A percentile compares a stretch with the other conserved stretches of the same genome.
phyloP scores from a whole-genome alignment of 1,140 invertebrate species.

The Phenacoccus solenopsis region DNA sequence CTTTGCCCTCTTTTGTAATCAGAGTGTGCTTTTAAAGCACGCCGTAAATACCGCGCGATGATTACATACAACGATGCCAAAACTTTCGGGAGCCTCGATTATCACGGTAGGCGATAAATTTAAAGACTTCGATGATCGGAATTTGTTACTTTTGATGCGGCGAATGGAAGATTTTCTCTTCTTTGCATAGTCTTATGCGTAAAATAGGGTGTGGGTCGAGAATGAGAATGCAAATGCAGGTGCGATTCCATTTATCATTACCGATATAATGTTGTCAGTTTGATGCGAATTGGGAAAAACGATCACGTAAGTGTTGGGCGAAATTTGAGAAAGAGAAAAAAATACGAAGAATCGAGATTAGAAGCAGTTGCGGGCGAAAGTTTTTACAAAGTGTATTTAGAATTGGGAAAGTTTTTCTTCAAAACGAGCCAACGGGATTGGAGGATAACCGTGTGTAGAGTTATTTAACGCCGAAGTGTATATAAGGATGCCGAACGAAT shows the following conservation, averaged over 20 bases:
- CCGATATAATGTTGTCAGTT: neutral
- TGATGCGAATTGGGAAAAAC: neutral
- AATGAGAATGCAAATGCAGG: neutral
- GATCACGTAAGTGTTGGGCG: neutral
- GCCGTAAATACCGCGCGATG: neutral
- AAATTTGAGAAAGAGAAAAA: neutral
- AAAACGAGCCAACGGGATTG: too few species aligned
- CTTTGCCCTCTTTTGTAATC: neutral
- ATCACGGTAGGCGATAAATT: neutral
- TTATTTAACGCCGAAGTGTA: too few species aligned
- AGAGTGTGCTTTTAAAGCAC: neutral
- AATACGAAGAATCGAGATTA: too few species aligned
- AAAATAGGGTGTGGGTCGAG: neutral
- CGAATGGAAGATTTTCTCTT: too few species aligned
- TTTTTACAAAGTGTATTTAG: too few species aligned
- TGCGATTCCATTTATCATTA: neutral
- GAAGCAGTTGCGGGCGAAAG: too few species aligned
- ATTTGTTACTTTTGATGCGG: neutral
- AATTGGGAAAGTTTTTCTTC: too few species aligned
- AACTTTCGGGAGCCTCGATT: neutral
- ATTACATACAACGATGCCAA: neutral
- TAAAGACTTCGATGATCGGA: neutral
- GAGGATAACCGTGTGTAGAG: too few species aligned
- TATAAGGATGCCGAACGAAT: too few species aligned
- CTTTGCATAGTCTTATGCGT: too few species aligned